Evolutionary conservation across 2,888 invertebrate species (phyloP).

Genomic region (Laspeyria flexula): DNA sequence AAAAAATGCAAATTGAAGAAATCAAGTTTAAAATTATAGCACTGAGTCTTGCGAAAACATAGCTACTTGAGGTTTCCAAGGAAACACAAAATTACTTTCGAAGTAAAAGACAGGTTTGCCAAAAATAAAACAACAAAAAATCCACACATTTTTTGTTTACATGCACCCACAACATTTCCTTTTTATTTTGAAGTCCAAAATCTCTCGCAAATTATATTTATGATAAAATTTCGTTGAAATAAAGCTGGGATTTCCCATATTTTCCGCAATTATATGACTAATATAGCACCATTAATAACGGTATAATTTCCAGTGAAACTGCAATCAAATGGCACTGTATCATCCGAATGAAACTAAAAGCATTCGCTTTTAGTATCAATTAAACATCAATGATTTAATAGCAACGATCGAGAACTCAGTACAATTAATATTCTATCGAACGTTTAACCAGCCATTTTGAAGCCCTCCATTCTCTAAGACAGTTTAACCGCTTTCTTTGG

Average conservation of each 20-base stretch:
- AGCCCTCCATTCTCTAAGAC: constrained; percentile 41
- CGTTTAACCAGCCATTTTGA: constrained; percentile 42
- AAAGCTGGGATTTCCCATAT: not conserved
- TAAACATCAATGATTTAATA: constrained; percentile 50
- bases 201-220: too few relatives aligned
- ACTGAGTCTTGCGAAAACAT: too few relatives aligned
- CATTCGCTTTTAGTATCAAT: constrained; percentile 42
- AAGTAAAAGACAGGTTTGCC: too few relatives aligned
- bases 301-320: constrained; percentile 13
- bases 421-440: constrained; percentile 55
- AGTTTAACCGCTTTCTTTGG: constrained; percentile 29
- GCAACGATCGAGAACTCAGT: constrained; percentile 40
- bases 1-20: too few relatives aligned
- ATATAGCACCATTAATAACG: constrained; percentile 8
- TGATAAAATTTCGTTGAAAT: not conserved
- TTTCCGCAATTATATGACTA: not conserved
- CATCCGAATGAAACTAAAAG: constrained; percentile 36
- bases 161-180: too few relatives aligned
- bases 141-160: too few relatives aligned
- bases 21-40: too few relatives aligned
- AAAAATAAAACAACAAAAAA: too few relatives aligned
- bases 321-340: constrained; percentile 28
- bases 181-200: too few relatives aligned
- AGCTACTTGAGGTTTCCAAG: too few relatives aligned
- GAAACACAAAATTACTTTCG: too few relatives aligned